A percentile compares a stretch with the other conserved stretches of the same genome.
Evolutionary conservation across 2,888 invertebrate genomes (phyloP).

Genomic region (Maniola hyperantus): DNA sequence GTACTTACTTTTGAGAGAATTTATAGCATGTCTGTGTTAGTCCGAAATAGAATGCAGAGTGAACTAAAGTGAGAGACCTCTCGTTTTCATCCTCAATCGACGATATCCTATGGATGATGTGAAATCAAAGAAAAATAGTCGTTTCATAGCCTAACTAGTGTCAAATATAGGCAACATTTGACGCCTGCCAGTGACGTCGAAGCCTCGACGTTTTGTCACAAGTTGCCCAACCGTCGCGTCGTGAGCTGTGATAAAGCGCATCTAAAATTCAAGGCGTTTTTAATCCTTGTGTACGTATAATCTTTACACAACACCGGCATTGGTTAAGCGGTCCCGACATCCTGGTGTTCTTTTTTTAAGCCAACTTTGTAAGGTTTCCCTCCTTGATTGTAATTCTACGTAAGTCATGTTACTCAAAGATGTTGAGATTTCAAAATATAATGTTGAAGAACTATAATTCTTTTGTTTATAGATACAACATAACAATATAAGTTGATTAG

Average conservation of each 20-base stretch:
- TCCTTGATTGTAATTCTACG: conserved; percentile 26
- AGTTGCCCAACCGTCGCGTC: too few relatives aligned
- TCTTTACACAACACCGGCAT: conserved; percentile 18
- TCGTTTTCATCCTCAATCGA: too few relatives aligned
- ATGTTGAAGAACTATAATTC: neutral
- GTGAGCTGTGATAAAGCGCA: too few relatives aligned
- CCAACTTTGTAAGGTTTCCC: conserved; percentile 25
- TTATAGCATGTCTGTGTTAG: neutral
- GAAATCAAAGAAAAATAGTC: too few relatives aligned
- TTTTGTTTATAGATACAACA: neutral
- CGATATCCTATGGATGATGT: too few relatives aligned
- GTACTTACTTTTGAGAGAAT: neutral
- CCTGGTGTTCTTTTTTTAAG: conserved; percentile 19
- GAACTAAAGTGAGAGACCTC: too few relatives aligned
- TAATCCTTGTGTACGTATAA: neutral
- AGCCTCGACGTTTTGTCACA: too few relatives aligned
- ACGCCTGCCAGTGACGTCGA: too few relatives aligned
- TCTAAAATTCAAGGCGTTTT: conserved; percentile 7
- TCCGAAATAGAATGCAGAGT: too few relatives aligned
- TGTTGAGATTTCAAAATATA: conserved; percentile 8
- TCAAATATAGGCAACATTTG: too few relatives aligned
- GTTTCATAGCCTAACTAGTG: too few relatives aligned
- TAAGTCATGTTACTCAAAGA: conserved; percentile 10
- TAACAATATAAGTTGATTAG: neutral
- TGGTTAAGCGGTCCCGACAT: conserved; percentile 26